Evolutionary conservation across 2,113 vertebrate genomes (phyloP).

Genomic region (Mastomys coucha): DNA sequence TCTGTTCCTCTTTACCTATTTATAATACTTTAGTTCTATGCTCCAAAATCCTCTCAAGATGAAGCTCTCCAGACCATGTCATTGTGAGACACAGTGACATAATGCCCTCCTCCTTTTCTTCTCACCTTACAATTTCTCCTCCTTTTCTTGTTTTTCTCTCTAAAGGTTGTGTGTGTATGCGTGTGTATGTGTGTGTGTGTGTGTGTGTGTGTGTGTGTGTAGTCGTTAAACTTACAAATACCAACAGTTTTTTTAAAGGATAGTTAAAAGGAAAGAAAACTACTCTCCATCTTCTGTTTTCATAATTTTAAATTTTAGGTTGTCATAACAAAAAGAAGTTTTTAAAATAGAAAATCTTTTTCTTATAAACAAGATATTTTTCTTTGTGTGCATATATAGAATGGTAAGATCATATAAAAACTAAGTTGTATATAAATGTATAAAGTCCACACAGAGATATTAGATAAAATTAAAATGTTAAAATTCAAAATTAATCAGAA

Average conservation of each 20-base stretch:
- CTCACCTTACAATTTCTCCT: not conserved
- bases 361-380: not conserved
- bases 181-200: not conserved
- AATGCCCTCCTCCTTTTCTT: not conserved
- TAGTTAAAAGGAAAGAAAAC: slow-evolving; percentile 5
- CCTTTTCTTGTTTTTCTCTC: rapidly evolving
- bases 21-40: not conserved
- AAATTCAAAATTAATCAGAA: slow-evolving; percentile 10
- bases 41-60: not conserved
- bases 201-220: not conserved
- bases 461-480: slow-evolving; percentile 10
- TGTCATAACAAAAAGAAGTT: not conserved
- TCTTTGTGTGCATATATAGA: not conserved
- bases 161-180: not conserved
- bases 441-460: not conserved
- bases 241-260: not conserved
- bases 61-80: not conserved
- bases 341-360: slow-evolving; percentile 18
- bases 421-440: not conserved
- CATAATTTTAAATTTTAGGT: slow-evolving; percentile 66
- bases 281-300: not conserved
- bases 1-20: not conserved
- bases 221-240: not conserved
- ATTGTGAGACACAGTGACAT: not conserved
- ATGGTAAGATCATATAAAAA: not conserved